A percentile compares a stretch with the other conserved stretches of the same genome.
Evolutionary conservation across 2,888 invertebrate species (phyloP).

Genomic region (Sialis lutaria): DNA sequence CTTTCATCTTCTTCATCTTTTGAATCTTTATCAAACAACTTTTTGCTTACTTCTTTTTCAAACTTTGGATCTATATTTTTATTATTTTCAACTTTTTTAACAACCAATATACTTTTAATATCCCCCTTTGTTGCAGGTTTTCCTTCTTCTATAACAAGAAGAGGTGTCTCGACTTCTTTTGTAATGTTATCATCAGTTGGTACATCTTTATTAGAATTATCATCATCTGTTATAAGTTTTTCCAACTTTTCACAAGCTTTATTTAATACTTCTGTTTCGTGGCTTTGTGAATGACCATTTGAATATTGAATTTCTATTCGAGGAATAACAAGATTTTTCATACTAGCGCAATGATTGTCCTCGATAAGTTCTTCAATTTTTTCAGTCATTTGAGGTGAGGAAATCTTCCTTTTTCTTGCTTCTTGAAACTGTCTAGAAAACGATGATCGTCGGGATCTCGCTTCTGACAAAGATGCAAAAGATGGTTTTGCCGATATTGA

Average conservation of each 20-base stretch:
- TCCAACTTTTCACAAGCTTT: constrained; percentile 1
- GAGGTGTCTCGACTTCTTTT: constrained; percentile 14
- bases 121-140: constrained; percentile 1
- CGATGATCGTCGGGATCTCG: constrained; percentile 10
- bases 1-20: constrained; percentile 16
- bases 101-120: not conserved
- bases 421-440: constrained; percentile 8
- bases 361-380: constrained; percentile 19
- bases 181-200: not conserved
- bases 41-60: not conserved
- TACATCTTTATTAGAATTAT: not conserved
- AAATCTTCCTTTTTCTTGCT: constrained; percentile 12
- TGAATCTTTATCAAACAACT: not conserved
- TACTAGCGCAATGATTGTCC: constrained; percentile 32
- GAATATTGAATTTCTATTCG: not conserved
- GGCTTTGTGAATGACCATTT: not conserved
- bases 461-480: constrained; percentile 16
- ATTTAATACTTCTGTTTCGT: not conserved
- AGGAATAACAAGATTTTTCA: constrained; percentile 16
- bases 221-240: not conserved
- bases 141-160: constrained; percentile 20
- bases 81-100: not conserved
- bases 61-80: not conserved
- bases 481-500: constrained; percentile 26
- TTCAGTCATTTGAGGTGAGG: constrained; percentile 12